These are phyloP conservation scores for Cantharis rufa DNA, from an alignment of 2,888 invertebrate genomes.

Conservation along the genomic window DNA sequence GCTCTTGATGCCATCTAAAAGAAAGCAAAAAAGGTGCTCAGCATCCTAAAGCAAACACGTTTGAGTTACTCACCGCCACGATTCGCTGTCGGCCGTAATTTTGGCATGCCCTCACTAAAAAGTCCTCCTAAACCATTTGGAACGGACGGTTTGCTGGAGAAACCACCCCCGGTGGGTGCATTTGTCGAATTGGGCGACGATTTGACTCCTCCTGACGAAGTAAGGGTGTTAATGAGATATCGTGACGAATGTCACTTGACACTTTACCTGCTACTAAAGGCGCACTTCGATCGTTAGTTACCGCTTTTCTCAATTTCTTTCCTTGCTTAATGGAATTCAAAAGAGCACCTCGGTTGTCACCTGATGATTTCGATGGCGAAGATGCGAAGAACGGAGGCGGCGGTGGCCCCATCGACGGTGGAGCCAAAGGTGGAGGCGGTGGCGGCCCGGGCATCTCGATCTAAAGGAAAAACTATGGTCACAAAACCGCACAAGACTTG, in stretches of 20 bases:
- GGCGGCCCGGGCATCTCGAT: slow-evolving; percentile 61
- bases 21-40: not conserved
- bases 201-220: not conserved
- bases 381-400: slow-evolving; percentile 62
- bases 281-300: slow-evolving; percentile 89
- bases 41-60: not conserved
- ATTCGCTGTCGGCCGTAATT: slow-evolving; percentile 71
- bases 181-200: slow-evolving; percentile 38
- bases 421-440: slow-evolving; percentile 68
- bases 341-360: slow-evolving; percentile 69
- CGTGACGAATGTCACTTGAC: not conserved
- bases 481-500: not conserved
- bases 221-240: not conserved
- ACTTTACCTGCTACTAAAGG: slow-evolving; percentile 64
- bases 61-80: not conserved
- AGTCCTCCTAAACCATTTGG: slow-evolving; percentile 67
- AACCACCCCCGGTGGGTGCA: slow-evolving; percentile 44
- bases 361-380: slow-evolving; percentile 58
- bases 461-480: not conserved
- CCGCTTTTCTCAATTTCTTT: slow-evolving; percentile 78
- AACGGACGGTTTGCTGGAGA: slow-evolving; percentile 38
- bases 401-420: slow-evolving; percentile 67
- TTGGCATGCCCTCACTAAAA: slow-evolving; percentile 84
- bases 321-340: slow-evolving; percentile 85
- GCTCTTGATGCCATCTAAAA: slow-evolving; percentile 29